Evolutionary conservation across 2,113 vertebrate genomes (phyloP).

Genomic region (Capreolus pygargus): DNA sequence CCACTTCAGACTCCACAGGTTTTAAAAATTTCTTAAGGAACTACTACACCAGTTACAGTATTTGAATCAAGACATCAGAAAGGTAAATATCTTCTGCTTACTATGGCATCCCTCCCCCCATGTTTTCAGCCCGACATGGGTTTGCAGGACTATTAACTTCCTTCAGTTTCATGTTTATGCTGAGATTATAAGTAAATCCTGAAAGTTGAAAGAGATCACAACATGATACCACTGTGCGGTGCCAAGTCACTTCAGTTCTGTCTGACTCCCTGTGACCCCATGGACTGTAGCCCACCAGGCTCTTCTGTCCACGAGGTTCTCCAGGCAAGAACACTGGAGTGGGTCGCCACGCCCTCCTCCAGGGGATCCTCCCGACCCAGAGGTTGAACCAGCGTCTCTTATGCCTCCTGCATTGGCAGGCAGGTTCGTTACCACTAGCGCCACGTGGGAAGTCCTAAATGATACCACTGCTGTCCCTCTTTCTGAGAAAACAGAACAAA

Average conservation of each 20-base stretch:
- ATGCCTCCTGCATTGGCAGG: neutral
- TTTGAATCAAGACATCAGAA: neutral
- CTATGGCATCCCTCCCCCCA: neutral
- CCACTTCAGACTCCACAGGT: neutral
- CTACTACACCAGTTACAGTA: neutral
- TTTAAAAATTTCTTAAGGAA: neutral
- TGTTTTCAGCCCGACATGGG: neutral
- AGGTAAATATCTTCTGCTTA: neutral
- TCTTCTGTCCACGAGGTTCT: neutral
- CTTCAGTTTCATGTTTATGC: neutral
- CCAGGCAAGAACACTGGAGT: neutral
- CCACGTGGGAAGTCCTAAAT: neutral
- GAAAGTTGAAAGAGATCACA: neutral
- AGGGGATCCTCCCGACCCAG: neutral
- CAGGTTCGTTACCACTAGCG: neutral
- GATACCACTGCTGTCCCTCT: neutral
- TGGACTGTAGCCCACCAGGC: neutral
- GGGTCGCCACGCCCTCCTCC: neutral
- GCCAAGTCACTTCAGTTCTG: neutral
- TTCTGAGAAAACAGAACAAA: neutral
- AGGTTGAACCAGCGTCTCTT: neutral
- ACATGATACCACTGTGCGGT: neutral
- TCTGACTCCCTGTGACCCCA: neutral
- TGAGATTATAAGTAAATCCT: neutral
- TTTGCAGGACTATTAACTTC: neutral